Conservation (phyloP, 2,797 vertebrate species). For the Odontamblyopus lacepedii region DNA sequence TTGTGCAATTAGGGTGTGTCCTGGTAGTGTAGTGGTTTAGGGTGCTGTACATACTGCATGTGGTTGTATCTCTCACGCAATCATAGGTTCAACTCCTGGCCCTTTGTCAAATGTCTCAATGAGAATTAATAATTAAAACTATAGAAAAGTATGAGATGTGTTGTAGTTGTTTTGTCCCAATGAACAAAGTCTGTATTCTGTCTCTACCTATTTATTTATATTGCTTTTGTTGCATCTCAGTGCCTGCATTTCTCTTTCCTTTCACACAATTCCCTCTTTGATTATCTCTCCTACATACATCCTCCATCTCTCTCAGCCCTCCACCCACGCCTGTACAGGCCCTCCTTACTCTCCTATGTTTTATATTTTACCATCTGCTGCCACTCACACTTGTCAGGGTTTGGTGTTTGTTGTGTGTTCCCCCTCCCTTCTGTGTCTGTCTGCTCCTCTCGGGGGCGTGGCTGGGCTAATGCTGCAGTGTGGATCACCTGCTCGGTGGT, state of each 20-base stretch:
- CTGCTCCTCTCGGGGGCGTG: no score
- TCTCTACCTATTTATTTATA: not conserved
- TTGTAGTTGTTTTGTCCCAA: not conserved
- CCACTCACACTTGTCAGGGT: slow-evolving; percentile 11
- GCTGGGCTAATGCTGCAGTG: no score
- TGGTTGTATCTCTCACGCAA: no score
- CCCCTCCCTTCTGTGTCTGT: no score
- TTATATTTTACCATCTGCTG: slow-evolving; percentile 41
- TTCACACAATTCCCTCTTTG: not conserved
- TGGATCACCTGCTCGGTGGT: no score
- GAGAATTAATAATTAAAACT: no score
- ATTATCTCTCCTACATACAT: not conserved
- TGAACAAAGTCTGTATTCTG: not conserved
- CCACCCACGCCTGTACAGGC: slow-evolving; percentile 1
- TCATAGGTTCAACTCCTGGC: no score
- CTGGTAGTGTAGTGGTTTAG: no score
- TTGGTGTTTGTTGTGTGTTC: no score
- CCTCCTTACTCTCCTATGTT: slow-evolving; percentile 16
- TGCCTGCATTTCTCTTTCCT: not conserved
- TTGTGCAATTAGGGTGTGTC: no score
- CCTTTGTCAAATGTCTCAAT: not conserved
- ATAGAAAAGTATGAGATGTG: no score
- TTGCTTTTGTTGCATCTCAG: not conserved
- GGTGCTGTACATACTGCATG: no score
- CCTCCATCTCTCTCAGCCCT: slow-evolving; percentile 12